Evolutionary conservation across 2,113 vertebrate species (phyloP), one percentile per base, ranked within the genome.

Genomic region (Aythya baeri): DNA sequence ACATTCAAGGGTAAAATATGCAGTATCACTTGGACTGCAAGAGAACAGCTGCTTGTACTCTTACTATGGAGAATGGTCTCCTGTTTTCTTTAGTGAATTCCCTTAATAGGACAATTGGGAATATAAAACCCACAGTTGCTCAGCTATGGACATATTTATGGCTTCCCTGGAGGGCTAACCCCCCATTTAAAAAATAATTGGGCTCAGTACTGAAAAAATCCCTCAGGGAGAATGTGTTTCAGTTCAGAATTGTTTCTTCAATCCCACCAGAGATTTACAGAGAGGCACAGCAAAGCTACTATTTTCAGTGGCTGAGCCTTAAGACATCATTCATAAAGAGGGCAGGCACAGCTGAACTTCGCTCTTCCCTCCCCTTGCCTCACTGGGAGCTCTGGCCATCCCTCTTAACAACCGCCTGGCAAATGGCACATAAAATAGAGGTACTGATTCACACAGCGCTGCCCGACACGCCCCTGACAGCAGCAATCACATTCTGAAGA

Each of bases 201-300:
- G 54, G 59, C 43, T 84, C n/a, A 21, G 13, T 63, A 46, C 65
- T 76, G 79, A 76, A 95, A 87, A 83, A 46, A 36, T 55, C 61
- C 68, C 57, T 71, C 8, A 7, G 65, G 75, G 32, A 94, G 38
- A 74, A 38, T 1, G 7, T 8, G 3, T 34, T 94, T 77, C 68
- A 57, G 57, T 83, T 71, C n/a, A 61, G 61, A 89, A 91, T 85
- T 2, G 3, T 59, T 91, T 94, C 36, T 95, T 88, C 72, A 80
- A 36, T 83, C 57, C 22, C 57, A 59, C 9, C 14, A 59, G 67
- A 57, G 38, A 61, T 72, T 94, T 87, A 87, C 46, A 63, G 6
- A 62, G 38, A 79, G 70, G 16, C 38, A 77, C 25, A 44, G 22
- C 2, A 11, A 94, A 88, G 17, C 36, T 77, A 43, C 74, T 92